Percentiles rank a stretch among this genome's conserved stretches.
Conservation (phyloP, 2,888 invertebrate genomes). For the Tanypteryx hageni region DNA sequence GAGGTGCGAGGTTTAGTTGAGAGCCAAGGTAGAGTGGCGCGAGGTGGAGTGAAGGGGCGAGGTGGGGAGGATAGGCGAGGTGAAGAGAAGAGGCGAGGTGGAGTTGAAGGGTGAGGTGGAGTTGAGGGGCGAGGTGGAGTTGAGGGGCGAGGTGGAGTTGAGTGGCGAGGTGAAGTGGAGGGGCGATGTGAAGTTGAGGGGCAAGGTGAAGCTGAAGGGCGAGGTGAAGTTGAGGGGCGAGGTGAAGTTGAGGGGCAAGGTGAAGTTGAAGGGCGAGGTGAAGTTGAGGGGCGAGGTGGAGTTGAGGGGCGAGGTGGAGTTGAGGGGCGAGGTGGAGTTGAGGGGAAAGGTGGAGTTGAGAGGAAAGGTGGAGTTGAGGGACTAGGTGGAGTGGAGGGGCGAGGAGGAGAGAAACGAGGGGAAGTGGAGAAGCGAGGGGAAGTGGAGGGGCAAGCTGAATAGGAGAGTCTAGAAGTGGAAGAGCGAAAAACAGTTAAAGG, state of each 20-base stretch:
- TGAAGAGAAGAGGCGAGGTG: neutral
- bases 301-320: neutral
- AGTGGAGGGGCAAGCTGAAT: neutral
- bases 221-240: neutral
- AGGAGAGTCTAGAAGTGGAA: too few species aligned
- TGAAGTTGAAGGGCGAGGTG: neutral
- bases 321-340: neutral
- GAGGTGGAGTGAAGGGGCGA: neutral
- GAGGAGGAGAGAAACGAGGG: neutral
- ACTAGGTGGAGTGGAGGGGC: neutral
- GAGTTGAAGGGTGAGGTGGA: neutral
- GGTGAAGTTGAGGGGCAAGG: neutral
- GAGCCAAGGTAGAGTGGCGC: neutral
- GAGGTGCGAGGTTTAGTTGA: neutral
- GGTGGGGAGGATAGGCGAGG: neutral
- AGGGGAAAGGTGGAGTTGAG: neutral
- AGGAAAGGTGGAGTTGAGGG: neutral
- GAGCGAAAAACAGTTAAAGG: neutral
- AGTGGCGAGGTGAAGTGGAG: neutral
- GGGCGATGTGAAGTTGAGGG: neutral
- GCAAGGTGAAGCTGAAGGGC: neutral
- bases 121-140: neutral
- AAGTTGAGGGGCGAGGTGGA: slow-evolving; percentile 1
- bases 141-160: neutral
- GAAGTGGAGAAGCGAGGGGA: neutral